A percentile compares a stretch with the other conserved stretches of the same genome.
These are phyloP conservation scores for Hyles euphorbiae DNA, from an alignment of 1,140 invertebrate genomes.

Conservation along the genomic window DNA sequence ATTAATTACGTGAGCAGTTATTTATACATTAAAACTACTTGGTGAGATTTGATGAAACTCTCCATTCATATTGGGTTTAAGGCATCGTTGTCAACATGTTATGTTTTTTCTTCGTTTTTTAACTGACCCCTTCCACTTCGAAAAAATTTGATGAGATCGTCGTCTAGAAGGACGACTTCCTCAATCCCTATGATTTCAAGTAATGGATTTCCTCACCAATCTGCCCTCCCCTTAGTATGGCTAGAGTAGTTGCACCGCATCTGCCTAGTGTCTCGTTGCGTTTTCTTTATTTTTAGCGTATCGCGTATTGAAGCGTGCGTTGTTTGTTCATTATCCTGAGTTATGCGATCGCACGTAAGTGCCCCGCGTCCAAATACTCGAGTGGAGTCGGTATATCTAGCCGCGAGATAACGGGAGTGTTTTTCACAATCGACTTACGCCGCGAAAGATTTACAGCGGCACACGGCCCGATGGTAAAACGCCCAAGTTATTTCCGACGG, in stretches of 20 bases:
- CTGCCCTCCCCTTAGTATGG: neutral
- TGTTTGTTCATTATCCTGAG: slow-evolving; percentile 15
- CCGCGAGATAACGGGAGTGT: slow-evolving; percentile 34
- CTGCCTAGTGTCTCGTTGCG: slow-evolving; percentile 18
- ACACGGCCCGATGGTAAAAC: slow-evolving; percentile 45
- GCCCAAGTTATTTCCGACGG: slow-evolving; percentile 62
- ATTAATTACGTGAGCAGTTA: too few species aligned
- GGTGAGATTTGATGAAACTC: too few species aligned
- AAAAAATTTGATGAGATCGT: too few species aligned
- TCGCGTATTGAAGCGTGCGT: slow-evolving; percentile 4
- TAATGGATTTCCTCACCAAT: too few species aligned
- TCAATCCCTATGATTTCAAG: too few species aligned
- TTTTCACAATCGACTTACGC: slow-evolving; percentile 56
- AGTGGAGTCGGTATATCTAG: slow-evolving; percentile 15
- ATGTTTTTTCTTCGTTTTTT: too few species aligned
- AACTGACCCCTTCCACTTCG: too few species aligned
- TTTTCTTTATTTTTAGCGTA: slow-evolving; percentile 11
- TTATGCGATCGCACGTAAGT: slow-evolving; percentile 16
- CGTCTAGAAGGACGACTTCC: too few species aligned
- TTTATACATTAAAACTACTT: too few species aligned
- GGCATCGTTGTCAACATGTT: too few species aligned
- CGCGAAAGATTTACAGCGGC: slow-evolving; percentile 55
- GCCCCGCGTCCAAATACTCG: slow-evolving; percentile 21
- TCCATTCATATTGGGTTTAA: too few species aligned
- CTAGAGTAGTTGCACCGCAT: neutral